Conservation (phyloP, 2,113 vertebrate genomes). For the Bubo bubo region DNA sequence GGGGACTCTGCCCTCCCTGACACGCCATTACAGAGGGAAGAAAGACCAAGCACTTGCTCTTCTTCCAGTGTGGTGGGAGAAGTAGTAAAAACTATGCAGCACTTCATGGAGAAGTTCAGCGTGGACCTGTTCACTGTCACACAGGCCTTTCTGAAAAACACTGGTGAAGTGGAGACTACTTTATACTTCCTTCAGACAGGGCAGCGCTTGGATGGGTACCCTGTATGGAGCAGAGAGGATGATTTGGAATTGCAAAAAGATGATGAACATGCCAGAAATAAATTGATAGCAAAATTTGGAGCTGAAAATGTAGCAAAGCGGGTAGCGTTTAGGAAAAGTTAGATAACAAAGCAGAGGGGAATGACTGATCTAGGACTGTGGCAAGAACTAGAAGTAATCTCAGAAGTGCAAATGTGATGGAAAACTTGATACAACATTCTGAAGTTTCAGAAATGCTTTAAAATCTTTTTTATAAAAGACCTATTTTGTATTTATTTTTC, state of each 20-base stretch:
- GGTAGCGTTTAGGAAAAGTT: conserved; percentile 75
- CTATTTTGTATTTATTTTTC: neutral
- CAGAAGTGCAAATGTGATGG: neutral
- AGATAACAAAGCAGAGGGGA: neutral
- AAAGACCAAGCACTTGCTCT: conserved; percentile 28
- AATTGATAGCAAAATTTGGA: conserved; percentile 77
- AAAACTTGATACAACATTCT: neutral
- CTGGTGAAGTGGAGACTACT: conserved; percentile 81
- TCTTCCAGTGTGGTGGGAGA: conserved; percentile 53
- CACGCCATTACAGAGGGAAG: conserved; percentile 24
- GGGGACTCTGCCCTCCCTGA: neutral
- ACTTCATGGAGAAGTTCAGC: conserved; percentile 81
- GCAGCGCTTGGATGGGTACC: conserved; percentile 73
- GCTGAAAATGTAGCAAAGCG: conserved; percentile 76
- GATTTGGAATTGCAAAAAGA: conserved; percentile 75
- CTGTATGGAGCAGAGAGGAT: conserved; percentile 78
- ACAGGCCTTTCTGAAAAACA: conserved; percentile 89
- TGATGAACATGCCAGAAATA: conserved; percentile 43
- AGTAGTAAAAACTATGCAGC: conserved; percentile 72
- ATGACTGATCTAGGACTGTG: neutral
- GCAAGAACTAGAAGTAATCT: neutral
- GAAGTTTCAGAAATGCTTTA: neutral
- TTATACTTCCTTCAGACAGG: conserved; percentile 76
- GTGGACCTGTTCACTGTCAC: conserved; percentile 83
- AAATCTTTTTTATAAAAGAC: neutral